Base-by-base conservation (phyloP, 1,140 invertebrate species). In the Caenorhabditis briggsae region DNA sequence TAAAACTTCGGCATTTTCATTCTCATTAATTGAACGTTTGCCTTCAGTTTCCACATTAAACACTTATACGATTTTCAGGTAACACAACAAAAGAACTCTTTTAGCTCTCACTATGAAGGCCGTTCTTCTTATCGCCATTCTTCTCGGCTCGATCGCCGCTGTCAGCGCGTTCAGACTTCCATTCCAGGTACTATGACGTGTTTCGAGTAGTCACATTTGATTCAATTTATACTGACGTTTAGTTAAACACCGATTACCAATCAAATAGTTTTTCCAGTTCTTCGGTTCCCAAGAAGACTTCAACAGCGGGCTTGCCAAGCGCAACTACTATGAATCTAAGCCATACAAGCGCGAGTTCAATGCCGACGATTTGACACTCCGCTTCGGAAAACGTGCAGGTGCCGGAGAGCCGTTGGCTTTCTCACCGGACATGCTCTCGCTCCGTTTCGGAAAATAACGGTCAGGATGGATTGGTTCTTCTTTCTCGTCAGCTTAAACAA, bases 261-360 rank as follows among this genome's bases (percentile, higher is more conserved):
- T 70, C 14, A 43, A 18, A n/a, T 70, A 70, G 84, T 78, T 86
- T 43, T 70, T 86, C 25, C 65, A 56, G 84, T 78, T 78, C 8
- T 61, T 70, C 25, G 50, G 20, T 1, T 56, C 65, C 5, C 43
- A 78, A 12, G 84, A 53, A 18, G 48, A 53, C 33, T 61, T 65
- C 41, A 53, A 64, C 53, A 86, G 11, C n/a, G 65, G 65, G n/a
- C 43, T 65, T 14, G 18, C 59, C 5, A 53, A 64, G 53, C 56
- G 59, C 41, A 53, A 64, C 56, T 64, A 65, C 70, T 78, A 78
- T 18, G 83, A 65, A 18, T 58, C 84, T 65, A 78, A 53, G 70
- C 65, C 50, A n/a, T 78, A 85, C 50, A 85, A 85, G 50, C 18
- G 84, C 9, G 84, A 85, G 50, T 85, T 85, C 64, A 74, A 70